Evolutionary conservation across 2,888 invertebrate genomes (phyloP).

Genomic region (Cryptocephalus moraei): DNA sequence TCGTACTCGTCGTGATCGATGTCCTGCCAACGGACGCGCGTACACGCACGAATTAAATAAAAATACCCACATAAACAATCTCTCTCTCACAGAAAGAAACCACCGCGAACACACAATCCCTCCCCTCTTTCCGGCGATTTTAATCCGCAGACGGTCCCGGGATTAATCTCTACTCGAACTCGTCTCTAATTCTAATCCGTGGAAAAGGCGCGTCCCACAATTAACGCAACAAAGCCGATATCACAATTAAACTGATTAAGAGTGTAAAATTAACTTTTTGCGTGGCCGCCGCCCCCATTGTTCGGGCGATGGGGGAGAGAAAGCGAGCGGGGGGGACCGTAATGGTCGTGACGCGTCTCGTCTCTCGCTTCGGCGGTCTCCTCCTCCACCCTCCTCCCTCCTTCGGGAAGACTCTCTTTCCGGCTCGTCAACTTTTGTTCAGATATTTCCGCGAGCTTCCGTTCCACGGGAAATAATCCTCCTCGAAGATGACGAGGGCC

Average conservation of each 20-base stretch:
- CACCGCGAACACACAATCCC: too few relatives aligned
- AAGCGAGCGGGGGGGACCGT: conserved; percentile 20
- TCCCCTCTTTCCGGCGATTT: too few relatives aligned
- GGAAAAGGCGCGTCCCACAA: too few relatives aligned
- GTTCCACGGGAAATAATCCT: conserved; percentile 31
- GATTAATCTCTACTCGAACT: too few relatives aligned
- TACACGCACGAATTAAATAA: too few relatives aligned
- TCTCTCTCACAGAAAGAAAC: too few relatives aligned
- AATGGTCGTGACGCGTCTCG: conserved; percentile 20
- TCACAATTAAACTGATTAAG: conserved; percentile 17
- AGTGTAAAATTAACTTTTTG: conserved; percentile 23
- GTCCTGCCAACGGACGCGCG: too few relatives aligned
- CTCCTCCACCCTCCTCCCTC: conserved; percentile 21
- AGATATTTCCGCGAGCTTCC: conserved; percentile 35
- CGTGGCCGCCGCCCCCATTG: conserved; percentile 15
- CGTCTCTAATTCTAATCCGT: too few relatives aligned
- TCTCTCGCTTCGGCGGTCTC: conserved; percentile 7
- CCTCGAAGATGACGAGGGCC: conserved; percentile 3
- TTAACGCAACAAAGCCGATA: not conserved
- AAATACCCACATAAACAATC: too few relatives aligned
- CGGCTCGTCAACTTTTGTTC: conserved; percentile 37
- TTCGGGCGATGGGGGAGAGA: conserved; percentile 10
- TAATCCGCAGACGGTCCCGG: too few relatives aligned
- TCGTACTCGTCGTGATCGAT: too few relatives aligned
- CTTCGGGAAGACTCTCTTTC: conserved; percentile 25